phyloP scores from a whole-genome alignment of 2,113 vertebrate species.

The Ammodytes marinus region DNA sequence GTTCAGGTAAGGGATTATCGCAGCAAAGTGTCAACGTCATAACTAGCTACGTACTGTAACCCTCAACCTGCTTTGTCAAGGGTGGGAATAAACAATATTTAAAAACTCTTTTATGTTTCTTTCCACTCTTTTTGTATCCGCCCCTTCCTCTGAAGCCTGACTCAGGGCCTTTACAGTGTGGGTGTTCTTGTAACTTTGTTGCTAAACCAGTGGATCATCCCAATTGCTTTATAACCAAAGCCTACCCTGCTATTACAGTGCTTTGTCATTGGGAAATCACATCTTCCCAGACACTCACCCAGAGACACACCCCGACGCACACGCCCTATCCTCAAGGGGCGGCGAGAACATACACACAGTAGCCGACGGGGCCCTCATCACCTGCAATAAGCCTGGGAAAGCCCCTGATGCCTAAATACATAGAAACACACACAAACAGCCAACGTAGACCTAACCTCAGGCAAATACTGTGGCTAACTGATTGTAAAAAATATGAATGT shows the following conservation, averaged over 20 bases:
- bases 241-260: slow-evolving; percentile 70
- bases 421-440: slow-evolving; percentile 44
- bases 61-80: slow-evolving; percentile 23
- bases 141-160: slow-evolving; percentile 44
- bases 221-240: slow-evolving; percentile 76
- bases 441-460: slow-evolving; percentile 11
- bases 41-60: background rate
- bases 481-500: slow-evolving; percentile 53
- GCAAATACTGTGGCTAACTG: slow-evolving; percentile 34
- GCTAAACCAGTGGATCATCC: slow-evolving; percentile 77
- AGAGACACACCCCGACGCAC: slow-evolving; percentile 52
- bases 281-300: slow-evolving; percentile 72
- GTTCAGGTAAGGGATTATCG: slow-evolving; percentile 23
- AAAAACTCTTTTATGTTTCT: background rate
- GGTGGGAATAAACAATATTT: slow-evolving; percentile 28
- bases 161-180: slow-evolving; percentile 61
- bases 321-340: slow-evolving; percentile 41
- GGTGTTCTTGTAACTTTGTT: slow-evolving; percentile 77
- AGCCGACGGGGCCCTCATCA: slow-evolving; percentile 44
- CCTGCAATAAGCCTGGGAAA: slow-evolving; percentile 71
- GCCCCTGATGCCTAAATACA: slow-evolving; percentile 36
- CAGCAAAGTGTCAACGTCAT: slow-evolving; percentile 42
- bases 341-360: slow-evolving; percentile 27
- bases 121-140: slow-evolving; percentile 18
- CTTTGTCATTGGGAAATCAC: slow-evolving; percentile 74